A percentile compares a stretch with the other conserved stretches of the same genome.
phyloP scores from a whole-genome alignment of 2,113 vertebrate genomes.

The Ameiurus melas region DNA sequence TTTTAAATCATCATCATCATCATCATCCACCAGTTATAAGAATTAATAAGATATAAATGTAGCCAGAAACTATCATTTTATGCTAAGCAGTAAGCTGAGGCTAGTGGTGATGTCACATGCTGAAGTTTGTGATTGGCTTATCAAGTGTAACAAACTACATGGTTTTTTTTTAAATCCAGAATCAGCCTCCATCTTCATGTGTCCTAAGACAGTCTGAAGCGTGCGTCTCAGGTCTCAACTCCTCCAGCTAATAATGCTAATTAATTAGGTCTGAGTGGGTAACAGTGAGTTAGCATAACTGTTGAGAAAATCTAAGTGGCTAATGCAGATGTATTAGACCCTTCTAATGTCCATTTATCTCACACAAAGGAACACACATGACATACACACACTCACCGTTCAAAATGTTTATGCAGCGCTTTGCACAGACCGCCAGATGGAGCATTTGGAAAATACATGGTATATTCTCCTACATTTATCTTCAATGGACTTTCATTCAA shows the following conservation, averaged over 20 bases:
- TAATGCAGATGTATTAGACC: neutral
- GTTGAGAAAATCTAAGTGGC: neutral
- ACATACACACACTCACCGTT: constrained; percentile 75
- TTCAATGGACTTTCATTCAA: constrained; percentile 79
- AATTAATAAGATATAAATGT: too few relatives aligned
- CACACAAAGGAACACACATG: neutral
- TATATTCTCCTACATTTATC: constrained; percentile 78
- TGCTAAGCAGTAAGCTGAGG: neutral
- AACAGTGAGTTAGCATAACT: neutral
- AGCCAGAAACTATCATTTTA: neutral
- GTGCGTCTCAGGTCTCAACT: neutral
- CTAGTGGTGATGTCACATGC: neutral
- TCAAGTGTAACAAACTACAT: neutral
- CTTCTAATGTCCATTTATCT: neutral
- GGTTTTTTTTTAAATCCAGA: too few relatives aligned
- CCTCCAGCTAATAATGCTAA: constrained; percentile 4
- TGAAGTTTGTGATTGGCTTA: neutral
- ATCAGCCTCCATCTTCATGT: too few relatives aligned
- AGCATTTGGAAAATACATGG: constrained; percentile 81
- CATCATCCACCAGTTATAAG: neutral
- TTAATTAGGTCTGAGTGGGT: neutral
- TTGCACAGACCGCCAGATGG: constrained; percentile 89
- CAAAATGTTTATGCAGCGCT: constrained; percentile 89
- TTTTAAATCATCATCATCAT: neutral
- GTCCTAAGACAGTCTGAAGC: neutral